A percentile compares a stretch with the other conserved stretches of the same genome.
Conservation (phyloP, 2,113 vertebrate species). For the Sylvia atricapilla region DNA sequence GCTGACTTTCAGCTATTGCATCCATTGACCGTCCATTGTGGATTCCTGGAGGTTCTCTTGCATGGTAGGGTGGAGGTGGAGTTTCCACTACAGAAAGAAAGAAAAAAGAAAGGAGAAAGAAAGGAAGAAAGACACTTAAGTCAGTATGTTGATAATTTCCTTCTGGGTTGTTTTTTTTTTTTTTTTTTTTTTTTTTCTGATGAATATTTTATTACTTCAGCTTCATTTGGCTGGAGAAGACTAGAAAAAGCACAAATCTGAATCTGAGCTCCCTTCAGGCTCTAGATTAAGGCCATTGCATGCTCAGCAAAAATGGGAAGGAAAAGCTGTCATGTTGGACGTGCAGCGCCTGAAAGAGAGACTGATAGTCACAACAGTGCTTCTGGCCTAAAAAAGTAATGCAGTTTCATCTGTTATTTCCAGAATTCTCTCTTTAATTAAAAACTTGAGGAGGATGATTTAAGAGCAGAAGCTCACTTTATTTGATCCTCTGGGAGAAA, state of each 20-base stretch:
- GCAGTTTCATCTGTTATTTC: background rate
- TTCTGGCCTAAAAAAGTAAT: background rate
- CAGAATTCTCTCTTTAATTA: background rate
- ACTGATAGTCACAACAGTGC: background rate
- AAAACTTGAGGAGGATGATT: background rate
- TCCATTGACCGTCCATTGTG: slow-evolving; percentile 81
- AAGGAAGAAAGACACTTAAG: background rate
- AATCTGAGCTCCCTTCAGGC: background rate
- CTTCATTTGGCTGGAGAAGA: background rate
- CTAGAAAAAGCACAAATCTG: background rate
- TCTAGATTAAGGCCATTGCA: background rate
- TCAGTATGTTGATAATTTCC: background rate
- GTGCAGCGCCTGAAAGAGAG: background rate
- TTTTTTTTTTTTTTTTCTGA: background rate
- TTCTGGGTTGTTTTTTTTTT: too few species aligned
- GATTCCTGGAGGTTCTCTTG: slow-evolving; percentile 78
- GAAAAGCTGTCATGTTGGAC: background rate
- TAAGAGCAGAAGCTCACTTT: background rate
- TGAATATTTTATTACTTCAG: background rate
- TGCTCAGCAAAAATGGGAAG: background rate
- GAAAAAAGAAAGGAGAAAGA: background rate
- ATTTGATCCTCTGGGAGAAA: background rate
- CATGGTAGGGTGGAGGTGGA: slow-evolving; percentile 84
- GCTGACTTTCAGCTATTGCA: slow-evolving; percentile 74
- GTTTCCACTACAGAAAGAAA: slow-evolving; percentile 76